A percentile compares a stretch with the other conserved stretches of the same genome.
Conservation (phyloP, 2,797 vertebrate genomes). For the Cuniculus paca region DNA sequence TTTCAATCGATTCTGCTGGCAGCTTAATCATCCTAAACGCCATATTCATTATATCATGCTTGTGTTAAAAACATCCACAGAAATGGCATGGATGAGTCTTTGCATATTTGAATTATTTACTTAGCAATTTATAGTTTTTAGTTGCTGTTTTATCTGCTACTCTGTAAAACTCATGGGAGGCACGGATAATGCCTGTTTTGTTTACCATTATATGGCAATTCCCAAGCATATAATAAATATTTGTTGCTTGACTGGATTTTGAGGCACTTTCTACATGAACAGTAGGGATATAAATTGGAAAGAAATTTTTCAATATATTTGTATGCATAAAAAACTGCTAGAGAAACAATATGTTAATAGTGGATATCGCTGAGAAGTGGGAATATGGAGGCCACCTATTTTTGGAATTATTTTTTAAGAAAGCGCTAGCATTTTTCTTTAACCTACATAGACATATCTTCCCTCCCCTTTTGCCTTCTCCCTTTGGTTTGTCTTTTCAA, state of each 20-base stretch:
- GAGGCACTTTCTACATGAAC: background rate
- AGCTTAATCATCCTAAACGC: background rate
- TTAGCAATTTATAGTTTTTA: constrained; percentile 22
- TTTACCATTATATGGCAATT: background rate
- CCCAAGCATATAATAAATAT: background rate
- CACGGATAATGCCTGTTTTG: background rate
- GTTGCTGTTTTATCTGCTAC: background rate
- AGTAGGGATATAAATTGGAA: background rate
- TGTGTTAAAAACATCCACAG: background rate
- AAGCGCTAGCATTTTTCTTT: background rate
- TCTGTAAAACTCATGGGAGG: background rate
- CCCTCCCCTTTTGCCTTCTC: background rate
- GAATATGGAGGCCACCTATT: constrained; percentile 35
- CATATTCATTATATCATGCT: background rate
- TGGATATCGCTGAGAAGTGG: background rate
- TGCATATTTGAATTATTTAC: background rate
- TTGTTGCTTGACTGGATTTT: constrained; percentile 26
- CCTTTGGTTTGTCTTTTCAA: constrained; percentile 31
- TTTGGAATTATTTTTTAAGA: background rate
- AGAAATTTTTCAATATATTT: background rate
- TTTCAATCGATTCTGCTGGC: background rate
- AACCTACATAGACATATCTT: background rate
- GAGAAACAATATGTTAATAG: background rate
- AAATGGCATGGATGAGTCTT: background rate
- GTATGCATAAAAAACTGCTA: background rate